These are phyloP conservation scores for Strigamia maritima DNA, from an alignment of 2,888 invertebrate species.

Conservation along the genomic window DNA sequence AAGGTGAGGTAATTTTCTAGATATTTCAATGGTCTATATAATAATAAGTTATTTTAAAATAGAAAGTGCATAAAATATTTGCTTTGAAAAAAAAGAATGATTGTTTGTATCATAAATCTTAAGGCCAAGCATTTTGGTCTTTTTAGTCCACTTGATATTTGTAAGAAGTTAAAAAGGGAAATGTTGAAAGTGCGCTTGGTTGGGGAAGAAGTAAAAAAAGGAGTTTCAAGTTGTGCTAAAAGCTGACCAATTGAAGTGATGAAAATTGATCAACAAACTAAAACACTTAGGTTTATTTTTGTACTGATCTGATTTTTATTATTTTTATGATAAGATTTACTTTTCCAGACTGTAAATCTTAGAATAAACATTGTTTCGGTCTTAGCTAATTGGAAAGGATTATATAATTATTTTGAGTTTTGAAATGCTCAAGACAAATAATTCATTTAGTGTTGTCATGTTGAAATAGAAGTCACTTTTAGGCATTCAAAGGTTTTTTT, in stretches of 20 bases:
- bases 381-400: too few relatives aligned
- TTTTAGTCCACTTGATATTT: not conserved
- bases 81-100: not conserved
- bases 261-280: constrained; percentile 12
- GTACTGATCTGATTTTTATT: not conserved
- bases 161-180: constrained; percentile 12
- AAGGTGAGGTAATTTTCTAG: too few relatives aligned
- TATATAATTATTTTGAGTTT: too few relatives aligned
- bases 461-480: too few relatives aligned
- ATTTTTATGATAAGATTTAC: not conserved
- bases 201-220: not conserved
- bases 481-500: too few relatives aligned
- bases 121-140: not conserved
- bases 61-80: not conserved
- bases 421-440: too few relatives aligned
- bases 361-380: too few relatives aligned
- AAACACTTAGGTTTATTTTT: not conserved
- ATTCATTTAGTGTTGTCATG: too few relatives aligned
- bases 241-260: constrained; percentile 15
- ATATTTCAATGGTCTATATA: too few relatives aligned
- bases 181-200: not conserved
- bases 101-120: constrained; percentile 24
- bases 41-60: too few relatives aligned
- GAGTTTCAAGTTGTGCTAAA: constrained; percentile 24
- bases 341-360: not conserved